These are phyloP conservation scores for Echeneis naucrates DNA, from an alignment of 2,797 vertebrate species.

Conservation along the genomic window DNA sequence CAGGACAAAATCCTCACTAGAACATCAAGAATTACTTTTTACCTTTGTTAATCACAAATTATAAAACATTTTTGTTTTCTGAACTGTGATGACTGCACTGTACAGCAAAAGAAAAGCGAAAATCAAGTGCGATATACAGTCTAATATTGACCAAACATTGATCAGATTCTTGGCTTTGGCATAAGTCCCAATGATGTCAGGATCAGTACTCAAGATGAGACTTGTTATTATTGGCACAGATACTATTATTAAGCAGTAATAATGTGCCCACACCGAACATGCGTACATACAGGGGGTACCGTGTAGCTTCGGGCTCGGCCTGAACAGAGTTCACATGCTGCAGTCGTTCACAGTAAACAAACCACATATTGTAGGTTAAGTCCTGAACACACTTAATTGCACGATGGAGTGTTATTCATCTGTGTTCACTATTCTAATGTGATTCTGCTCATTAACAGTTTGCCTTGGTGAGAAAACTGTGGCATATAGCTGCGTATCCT, in stretches of 20 bases:
- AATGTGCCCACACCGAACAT: neutral
- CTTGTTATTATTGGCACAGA: neutral
- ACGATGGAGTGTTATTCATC: constrained; percentile 11
- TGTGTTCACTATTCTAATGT: neutral
- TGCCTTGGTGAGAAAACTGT: constrained; percentile 19
- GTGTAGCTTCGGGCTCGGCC: neutral
- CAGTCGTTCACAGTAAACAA: neutral
- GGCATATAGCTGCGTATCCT: constrained; percentile 15
- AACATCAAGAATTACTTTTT: no score
- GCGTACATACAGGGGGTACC: neutral
- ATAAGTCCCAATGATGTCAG: neutral
- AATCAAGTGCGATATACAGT: neutral
- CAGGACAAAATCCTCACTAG: no score
- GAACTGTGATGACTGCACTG: neutral
- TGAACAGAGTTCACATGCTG: neutral
- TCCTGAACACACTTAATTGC: neutral
- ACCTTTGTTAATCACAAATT: neutral
- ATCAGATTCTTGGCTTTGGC: neutral
- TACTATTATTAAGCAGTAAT: neutral
- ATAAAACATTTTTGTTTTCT: neutral
- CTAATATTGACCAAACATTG: neutral
- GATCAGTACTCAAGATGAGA: neutral
- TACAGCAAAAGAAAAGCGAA: neutral
- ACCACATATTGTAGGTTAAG: neutral
- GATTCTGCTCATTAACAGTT: constrained; percentile 44